Evolutionary conservation across 2,888 invertebrate species (phyloP).

Genomic region (Drosophila ezoana): DNA sequence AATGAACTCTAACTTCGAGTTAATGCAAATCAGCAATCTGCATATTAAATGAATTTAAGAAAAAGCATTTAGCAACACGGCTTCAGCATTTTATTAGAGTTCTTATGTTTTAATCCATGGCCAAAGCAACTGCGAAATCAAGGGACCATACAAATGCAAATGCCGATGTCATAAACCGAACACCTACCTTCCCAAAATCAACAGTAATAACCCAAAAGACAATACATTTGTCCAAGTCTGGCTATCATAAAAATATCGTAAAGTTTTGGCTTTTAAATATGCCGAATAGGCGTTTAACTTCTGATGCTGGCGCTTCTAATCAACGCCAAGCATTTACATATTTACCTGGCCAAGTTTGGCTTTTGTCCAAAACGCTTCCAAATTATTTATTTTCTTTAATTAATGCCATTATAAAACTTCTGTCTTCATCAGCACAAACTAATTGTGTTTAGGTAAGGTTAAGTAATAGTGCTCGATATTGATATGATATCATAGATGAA

Average conservation of each 20-base stretch:
- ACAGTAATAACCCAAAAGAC: slow-evolving; percentile 29
- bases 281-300: slow-evolving; percentile 30
- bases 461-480: background rate
- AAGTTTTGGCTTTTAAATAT: slow-evolving; percentile 10
- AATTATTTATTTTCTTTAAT: slow-evolving; percentile 16
- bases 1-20: background rate
- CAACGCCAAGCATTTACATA: slow-evolving; percentile 51
- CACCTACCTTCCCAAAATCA: slow-evolving; percentile 42
- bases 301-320: slow-evolving; percentile 49
- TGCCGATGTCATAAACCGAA: slow-evolving; percentile 38
- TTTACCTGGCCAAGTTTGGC: slow-evolving; percentile 4
- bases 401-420: slow-evolving; percentile 51
- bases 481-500: too few relatives aligned
- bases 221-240: slow-evolving; percentile 45
- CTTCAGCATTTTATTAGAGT: slow-evolving; percentile 23
- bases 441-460: slow-evolving; percentile 37
- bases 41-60: slow-evolving; percentile 2
- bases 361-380: slow-evolving; percentile 23
- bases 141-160: slow-evolving; percentile 48
- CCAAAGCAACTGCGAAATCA: slow-evolving; percentile 28
- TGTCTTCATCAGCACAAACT: background rate
- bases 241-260: slow-evolving; percentile 33
- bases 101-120: slow-evolving; percentile 23
- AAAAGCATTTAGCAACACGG: background rate
- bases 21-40: background rate